phyloP scores from a whole-genome alignment of 2,797 vertebrate species.

The Poecilia gillii region DNA sequence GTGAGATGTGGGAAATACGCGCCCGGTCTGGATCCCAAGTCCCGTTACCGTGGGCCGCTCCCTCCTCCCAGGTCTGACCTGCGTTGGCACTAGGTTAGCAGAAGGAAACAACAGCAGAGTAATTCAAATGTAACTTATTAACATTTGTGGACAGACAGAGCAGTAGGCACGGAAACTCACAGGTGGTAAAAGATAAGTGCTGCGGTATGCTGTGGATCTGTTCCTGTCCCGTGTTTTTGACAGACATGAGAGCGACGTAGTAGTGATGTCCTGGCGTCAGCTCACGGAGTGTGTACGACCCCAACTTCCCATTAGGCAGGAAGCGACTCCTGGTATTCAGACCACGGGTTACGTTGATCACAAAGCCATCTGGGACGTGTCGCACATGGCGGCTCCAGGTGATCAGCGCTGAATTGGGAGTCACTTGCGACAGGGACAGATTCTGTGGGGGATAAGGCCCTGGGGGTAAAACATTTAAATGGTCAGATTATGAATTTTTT shows the following conservation, averaged over 20 bases:
- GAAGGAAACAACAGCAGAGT: constrained; percentile 3
- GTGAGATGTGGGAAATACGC: constrained; percentile 47
- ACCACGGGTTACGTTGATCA: constrained; percentile 91
- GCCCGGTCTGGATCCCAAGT: constrained; percentile 50
- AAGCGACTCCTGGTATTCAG: constrained; percentile 93
- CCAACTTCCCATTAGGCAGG: constrained; percentile 86
- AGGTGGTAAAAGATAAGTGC: constrained; percentile 86
- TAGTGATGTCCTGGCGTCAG: constrained; percentile 88
- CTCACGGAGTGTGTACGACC: constrained; percentile 87
- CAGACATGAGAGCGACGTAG: constrained; percentile 85
- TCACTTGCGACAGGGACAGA: constrained; percentile 87
- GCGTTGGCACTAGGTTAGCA: constrained; percentile 72
- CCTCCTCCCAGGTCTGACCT: constrained; percentile 60
- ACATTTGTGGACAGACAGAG: neutral
- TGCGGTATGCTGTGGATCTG: constrained; percentile 89
- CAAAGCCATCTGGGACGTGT: constrained; percentile 86
- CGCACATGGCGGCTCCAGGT: constrained; percentile 84
- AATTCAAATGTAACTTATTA: neutral
- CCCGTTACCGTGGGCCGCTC: constrained; percentile 60
- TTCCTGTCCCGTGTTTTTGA: constrained; percentile 85
- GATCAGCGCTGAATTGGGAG: constrained; percentile 86
- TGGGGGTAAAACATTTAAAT: constrained; percentile 57
- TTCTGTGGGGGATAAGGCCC: constrained; percentile 92
- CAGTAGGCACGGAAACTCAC: constrained; percentile 78
- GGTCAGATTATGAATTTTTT: constrained; percentile 19